These are phyloP conservation scores for Lordiphosa fenestrarum DNA, from an alignment of 2,888 invertebrate genomes.

Conservation along the genomic window DNA sequence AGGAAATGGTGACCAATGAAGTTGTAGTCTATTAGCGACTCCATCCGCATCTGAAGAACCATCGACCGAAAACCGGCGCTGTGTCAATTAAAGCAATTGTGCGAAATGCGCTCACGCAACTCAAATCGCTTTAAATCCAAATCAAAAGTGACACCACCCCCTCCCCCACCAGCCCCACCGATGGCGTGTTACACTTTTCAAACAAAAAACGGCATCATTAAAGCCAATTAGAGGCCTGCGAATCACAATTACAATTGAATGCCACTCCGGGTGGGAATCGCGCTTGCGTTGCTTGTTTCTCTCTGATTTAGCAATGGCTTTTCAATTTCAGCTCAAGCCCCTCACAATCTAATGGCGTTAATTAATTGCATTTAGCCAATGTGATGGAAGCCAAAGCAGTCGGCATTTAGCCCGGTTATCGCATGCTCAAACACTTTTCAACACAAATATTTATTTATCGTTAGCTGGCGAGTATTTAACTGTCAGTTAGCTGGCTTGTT, in stretches of 20 bases:
- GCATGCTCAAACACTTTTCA: conserved; percentile 64
- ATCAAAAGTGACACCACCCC: too few species aligned
- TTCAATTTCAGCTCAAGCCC: conserved; percentile 11
- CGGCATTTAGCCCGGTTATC: conserved; percentile 34
- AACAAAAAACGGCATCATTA: conserved; percentile 46
- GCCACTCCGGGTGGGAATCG: conserved; percentile 36
- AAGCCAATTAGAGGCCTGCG: conserved; percentile 45
- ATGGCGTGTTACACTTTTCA: conserved; percentile 24
- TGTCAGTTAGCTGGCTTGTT: conserved; percentile 35
- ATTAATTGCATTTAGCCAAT: conserved; percentile 54
- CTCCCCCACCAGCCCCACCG: not conserved
- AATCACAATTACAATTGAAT: conserved; percentile 50
- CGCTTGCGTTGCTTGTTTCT: conserved; percentile 24
- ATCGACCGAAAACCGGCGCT: not conserved
- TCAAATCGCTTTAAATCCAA: conserved; percentile 47
- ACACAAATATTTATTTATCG: conserved; percentile 39
- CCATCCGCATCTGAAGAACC: conserved; percentile 15
- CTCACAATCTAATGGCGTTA: conserved; percentile 42
- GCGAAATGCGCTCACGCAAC: conserved; percentile 54
- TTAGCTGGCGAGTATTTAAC: conserved; percentile 19
- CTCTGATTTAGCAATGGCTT: conserved; percentile 35
- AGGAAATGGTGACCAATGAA: conserved; percentile 54
- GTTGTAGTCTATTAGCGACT: conserved; percentile 66
- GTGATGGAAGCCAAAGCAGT: not conserved
- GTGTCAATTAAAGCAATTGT: conserved; percentile 60